Percentiles rank a stretch among this genome's conserved stretches.
Evolutionary conservation across 2,888 invertebrate genomes (phyloP).

Genomic region (Liopterus haemorrhoidalis): DNA sequence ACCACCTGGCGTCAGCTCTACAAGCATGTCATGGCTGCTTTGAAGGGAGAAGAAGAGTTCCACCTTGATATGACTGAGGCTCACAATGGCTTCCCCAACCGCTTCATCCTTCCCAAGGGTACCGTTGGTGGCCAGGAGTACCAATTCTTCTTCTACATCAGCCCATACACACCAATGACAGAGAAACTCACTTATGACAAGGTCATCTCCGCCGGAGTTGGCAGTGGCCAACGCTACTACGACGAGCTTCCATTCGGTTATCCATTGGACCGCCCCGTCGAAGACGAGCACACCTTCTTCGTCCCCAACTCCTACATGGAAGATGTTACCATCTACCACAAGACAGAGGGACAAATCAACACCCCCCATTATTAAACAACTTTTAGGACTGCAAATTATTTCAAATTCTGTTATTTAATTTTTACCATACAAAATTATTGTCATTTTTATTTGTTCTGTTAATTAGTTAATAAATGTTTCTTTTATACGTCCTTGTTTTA

Average conservation of each 20-base stretch:
- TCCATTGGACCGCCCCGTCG: conserved; percentile 58
- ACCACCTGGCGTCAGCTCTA: conserved; percentile 56
- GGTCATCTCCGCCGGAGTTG: conserved; percentile 49
- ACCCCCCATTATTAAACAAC: conserved; percentile 3
- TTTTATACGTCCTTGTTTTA: too few species aligned
- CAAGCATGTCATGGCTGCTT: conserved; percentile 53
- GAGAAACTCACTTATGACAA: conserved; percentile 46
- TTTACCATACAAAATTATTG: too few species aligned
- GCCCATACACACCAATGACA: conserved; percentile 31
- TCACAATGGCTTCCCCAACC: conserved; percentile 60
- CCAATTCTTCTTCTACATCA: conserved; percentile 58
- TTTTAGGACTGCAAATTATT: background rate
- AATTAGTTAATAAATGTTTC: too few species aligned
- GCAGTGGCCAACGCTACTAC: conserved; percentile 50
- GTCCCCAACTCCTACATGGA: conserved; percentile 59
- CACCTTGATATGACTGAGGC: conserved; percentile 50
- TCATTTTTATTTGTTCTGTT: too few species aligned
- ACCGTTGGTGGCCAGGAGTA: conserved; percentile 57
- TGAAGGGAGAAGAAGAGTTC: conserved; percentile 48
- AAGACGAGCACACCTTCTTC: conserved; percentile 52
- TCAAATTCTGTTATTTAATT: background rate
- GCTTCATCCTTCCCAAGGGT: conserved; percentile 64
- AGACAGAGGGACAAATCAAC: conserved; percentile 40
- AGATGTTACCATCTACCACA: conserved; percentile 57
- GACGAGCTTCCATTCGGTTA: conserved; percentile 46